Evolutionary conservation across 1,140 invertebrate species (phyloP).

Genomic region (Chlorops oryzae): DNA sequence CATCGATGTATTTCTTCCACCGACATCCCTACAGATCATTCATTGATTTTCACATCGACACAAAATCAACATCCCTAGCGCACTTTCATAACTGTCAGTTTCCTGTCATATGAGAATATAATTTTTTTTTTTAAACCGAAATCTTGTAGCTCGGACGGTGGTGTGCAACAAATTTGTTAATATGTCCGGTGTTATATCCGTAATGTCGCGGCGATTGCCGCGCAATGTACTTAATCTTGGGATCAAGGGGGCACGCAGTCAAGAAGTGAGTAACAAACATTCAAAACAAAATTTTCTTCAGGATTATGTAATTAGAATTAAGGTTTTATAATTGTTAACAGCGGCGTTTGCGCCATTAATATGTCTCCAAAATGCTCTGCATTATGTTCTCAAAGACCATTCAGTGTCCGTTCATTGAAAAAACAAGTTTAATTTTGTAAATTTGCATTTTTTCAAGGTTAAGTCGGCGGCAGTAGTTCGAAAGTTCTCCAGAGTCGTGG

Average conservation of each 20-base stretch:
- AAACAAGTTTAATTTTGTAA: not conserved
- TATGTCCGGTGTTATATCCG: constrained; percentile 42
- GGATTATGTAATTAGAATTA: not conserved
- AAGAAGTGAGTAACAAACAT: constrained; percentile 33
- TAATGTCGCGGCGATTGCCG: constrained; percentile 38
- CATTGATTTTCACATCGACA: too few species aligned
- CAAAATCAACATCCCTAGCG: too few species aligned
- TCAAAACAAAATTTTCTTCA: constrained; percentile 24
- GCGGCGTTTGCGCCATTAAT: not conserved
- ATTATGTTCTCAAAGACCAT: constrained; percentile 28
- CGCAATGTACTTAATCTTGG: constrained; percentile 30
- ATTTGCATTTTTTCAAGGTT: constrained; percentile 19
- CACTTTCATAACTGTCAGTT: too few species aligned
- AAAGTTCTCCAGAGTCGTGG: constrained; percentile 37
- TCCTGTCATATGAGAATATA: too few species aligned
- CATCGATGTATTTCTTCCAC: too few species aligned
- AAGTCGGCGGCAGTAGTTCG: constrained; percentile 27
- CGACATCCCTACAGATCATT: too few species aligned
- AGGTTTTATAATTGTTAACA: not conserved
- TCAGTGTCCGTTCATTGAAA: not conserved
- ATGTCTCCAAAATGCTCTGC: not conserved
- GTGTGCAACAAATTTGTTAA: too few species aligned
- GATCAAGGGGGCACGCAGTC: constrained; percentile 28
- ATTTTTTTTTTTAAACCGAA: too few species aligned
- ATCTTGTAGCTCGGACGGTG: too few species aligned